These are phyloP conservation scores for Mixornis gularis DNA, from an alignment of 2,113 vertebrate genomes.

Conservation along the genomic window DNA sequence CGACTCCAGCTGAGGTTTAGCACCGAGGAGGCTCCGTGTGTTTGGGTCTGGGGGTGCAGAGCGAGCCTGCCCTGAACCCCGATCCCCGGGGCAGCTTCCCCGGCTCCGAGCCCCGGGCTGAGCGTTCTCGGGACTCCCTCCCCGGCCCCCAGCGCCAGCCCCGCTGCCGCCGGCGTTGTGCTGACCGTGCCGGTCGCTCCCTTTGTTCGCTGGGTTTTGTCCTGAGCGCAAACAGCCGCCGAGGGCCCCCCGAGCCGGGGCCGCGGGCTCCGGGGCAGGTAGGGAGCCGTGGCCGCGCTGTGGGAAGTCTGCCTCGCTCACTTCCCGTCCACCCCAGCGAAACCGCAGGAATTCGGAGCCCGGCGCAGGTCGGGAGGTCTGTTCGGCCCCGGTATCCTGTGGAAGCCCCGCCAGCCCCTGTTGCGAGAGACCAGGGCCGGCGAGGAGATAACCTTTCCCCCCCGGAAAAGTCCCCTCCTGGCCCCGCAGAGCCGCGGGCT, in stretches of 20 bases:
- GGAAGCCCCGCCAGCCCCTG: not conserved
- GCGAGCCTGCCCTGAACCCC: accelerated
- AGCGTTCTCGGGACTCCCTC: not conserved
- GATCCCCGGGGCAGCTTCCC: accelerated
- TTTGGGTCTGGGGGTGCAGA: not conserved
- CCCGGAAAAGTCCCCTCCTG: not conserved
- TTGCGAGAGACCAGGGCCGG: not conserved
- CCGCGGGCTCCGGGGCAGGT: not conserved
- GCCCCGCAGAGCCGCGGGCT: not conserved
- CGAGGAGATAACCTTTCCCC: conserved; percentile 34
- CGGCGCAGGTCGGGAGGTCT: not conserved
- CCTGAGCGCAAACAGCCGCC: not conserved
- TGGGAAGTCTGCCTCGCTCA: not conserved
- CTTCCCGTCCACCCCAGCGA: not conserved
- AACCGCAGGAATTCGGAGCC: conserved; percentile 37
- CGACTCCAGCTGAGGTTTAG: not conserved
- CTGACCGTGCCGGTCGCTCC: conserved; percentile 10
- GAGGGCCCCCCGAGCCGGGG: not conserved
- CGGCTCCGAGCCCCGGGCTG: accelerated
- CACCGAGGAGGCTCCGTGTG: accelerated
- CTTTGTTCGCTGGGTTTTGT: conserved; percentile 44
- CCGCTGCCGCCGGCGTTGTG: not conserved
- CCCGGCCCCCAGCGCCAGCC: not conserved
- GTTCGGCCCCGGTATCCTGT: not conserved
- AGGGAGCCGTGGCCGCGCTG: not conserved